Evolutionary conservation across 1,140 invertebrate species (phyloP).

Genomic region (Ridgeia piscesae): DNA sequence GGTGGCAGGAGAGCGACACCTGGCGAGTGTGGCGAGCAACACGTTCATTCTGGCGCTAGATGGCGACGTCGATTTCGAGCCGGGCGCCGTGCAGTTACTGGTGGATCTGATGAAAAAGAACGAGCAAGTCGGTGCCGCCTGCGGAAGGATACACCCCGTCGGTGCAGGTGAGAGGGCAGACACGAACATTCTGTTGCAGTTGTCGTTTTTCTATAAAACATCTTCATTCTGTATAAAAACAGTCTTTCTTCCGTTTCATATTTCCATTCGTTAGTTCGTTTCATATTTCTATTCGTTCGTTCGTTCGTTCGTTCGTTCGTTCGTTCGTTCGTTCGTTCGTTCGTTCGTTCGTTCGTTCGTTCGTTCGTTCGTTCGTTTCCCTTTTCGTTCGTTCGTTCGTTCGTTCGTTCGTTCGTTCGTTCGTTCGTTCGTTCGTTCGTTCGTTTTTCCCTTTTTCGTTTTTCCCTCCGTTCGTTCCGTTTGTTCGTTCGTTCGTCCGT

Average conservation of each 20-base stretch:
- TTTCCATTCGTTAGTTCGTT: not conserved
- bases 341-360: too few species aligned
- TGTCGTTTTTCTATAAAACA: not conserved
- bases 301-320: too few species aligned
- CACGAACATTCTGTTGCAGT: not conserved
- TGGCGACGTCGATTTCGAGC: slow-evolving; percentile 98
- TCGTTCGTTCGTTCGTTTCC: too few species aligned
- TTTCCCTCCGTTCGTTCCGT: too few species aligned
- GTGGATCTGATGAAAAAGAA: slow-evolving; percentile 99
- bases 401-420: too few species aligned
- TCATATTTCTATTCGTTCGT: not conserved
- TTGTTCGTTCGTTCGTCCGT: too few species aligned
- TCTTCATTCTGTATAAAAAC: not conserved
- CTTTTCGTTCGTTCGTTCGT: too few species aligned
- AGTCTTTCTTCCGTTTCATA: not conserved
- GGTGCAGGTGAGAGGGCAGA: slow-evolving; percentile 62
- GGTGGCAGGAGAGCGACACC: not conserved
- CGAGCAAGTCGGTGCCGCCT: slow-evolving; percentile 93
- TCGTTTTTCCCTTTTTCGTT: too few species aligned
- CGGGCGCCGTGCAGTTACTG: slow-evolving; percentile 88
- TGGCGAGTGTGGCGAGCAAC: slow-evolving; percentile 74
- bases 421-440: too few species aligned
- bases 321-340: too few species aligned
- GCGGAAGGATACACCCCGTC: slow-evolving; percentile 96
- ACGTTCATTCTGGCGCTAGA: slow-evolving; percentile 94